phyloP scores from a whole-genome alignment of 2,113 vertebrate genomes.

The Caretta caretta region DNA sequence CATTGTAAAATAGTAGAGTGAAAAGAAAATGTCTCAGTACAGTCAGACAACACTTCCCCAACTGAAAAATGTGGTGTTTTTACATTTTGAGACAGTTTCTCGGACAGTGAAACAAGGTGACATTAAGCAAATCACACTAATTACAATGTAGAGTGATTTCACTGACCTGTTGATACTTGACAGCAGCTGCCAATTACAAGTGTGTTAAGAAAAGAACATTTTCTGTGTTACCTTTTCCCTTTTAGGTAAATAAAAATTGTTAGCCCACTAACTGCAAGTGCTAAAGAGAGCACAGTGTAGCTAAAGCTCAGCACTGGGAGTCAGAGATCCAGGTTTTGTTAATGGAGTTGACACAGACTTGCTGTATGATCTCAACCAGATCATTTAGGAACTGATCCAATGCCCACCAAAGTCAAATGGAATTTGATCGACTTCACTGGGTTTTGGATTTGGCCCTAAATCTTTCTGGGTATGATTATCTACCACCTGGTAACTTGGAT shows the following conservation, averaged over 20 bases:
- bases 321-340: not conserved
- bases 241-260: not conserved
- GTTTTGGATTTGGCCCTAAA: not conserved
- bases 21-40: slow-evolving; percentile 42
- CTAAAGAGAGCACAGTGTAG: not conserved
- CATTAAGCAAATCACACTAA: slow-evolving; percentile 63
- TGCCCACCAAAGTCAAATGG: not conserved
- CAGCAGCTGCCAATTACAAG: slow-evolving; percentile 48
- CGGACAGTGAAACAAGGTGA: slow-evolving; percentile 67
- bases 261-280: not conserved
- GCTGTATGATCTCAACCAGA: rapidly evolving
- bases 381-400: not conserved
- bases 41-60: slow-evolving; percentile 20
- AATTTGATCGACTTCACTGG: not conserved
- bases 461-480: rapidly evolving
- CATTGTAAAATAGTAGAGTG: not conserved
- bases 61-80: not conserved
- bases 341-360: not conserved
- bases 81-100: slow-evolving; percentile 52
- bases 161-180: slow-evolving; percentile 34
- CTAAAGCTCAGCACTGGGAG: not conserved
- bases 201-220: slow-evolving; percentile 29
- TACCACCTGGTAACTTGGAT: not conserved
- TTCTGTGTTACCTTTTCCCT: not conserved
- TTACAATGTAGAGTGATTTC: slow-evolving; percentile 65